A percentile compares a stretch with the other conserved stretches of the same genome.
Conservation (phyloP, 2,113 vertebrate genomes). For the Cebus imitator region DNA sequence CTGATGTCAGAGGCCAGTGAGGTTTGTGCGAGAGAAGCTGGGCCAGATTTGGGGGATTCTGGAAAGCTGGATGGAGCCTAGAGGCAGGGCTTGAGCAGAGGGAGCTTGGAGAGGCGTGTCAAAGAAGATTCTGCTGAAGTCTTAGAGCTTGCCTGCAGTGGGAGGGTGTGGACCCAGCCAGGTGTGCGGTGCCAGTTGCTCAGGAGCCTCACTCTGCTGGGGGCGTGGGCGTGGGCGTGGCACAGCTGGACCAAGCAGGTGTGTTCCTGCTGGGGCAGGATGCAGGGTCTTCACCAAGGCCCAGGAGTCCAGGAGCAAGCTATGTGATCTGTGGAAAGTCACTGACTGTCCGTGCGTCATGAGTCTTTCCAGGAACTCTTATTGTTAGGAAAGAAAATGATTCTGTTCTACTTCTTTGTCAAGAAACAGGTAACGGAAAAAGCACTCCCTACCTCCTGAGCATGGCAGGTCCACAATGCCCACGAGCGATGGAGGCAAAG, state of each 20-base stretch:
- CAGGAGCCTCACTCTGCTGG: neutral
- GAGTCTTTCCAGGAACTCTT: constrained; percentile 21
- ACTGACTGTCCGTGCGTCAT: neutral
- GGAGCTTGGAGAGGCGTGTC: neutral
- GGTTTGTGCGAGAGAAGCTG: neutral
- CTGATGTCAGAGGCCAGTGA: neutral
- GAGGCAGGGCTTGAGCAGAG: neutral
- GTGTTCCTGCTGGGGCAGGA: neutral
- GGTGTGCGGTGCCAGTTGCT: neutral
- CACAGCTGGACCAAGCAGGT: neutral
- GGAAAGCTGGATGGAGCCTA: neutral
- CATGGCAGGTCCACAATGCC: neutral
- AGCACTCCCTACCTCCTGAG: neutral
- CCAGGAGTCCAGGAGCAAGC: neutral
- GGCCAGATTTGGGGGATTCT: neutral
- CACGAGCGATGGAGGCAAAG: neutral
- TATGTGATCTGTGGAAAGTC: constrained; percentile 29
- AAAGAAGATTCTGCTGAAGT: neutral
- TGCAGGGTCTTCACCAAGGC: neutral
- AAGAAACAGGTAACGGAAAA: neutral
- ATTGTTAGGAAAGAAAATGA: neutral
- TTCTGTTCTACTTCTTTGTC: constrained; percentile 37
- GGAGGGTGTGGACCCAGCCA: neutral
- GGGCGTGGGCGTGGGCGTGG: neutral
- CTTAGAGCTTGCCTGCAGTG: neutral